Evolutionary conservation across 2,888 invertebrate genomes (phyloP).

Genomic region (Agrypnus murinus): DNA sequence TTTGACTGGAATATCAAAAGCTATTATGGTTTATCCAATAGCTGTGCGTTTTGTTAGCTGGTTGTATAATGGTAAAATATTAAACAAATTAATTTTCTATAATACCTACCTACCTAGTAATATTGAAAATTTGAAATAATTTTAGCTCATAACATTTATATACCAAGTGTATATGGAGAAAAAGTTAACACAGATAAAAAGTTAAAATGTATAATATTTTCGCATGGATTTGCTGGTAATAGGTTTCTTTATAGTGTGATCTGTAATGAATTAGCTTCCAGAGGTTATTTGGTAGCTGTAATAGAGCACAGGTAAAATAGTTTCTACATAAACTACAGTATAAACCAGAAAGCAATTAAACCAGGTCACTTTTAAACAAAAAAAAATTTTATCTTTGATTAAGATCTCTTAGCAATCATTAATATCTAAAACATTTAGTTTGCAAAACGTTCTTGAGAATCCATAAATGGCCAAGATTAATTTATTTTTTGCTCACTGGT

Average conservation of each 20-base stretch:
- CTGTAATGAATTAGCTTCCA: slow-evolving; percentile 78
- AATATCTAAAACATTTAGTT: no score
- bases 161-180: slow-evolving; percentile 74
- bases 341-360: no score
- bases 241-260: slow-evolving; percentile 77
- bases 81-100: background rate
- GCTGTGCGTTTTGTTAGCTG: slow-evolving; percentile 66
- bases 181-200: slow-evolving; percentile 67
- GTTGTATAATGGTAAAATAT: slow-evolving; percentile 63
- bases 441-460: no score
- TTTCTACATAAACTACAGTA: no score
- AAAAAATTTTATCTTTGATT: no score
- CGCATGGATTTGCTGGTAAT: slow-evolving; percentile 79
- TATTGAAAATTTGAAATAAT: slow-evolving; percentile 17
- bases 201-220: slow-evolving; percentile 77
- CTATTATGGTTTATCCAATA: slow-evolving; percentile 67
- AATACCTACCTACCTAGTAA: background rate
- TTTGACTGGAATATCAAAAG: slow-evolving; percentile 72
- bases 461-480: no score
- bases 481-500: no score
- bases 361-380: no score
- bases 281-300: slow-evolving; percentile 79
- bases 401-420: no score
- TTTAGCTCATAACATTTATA: slow-evolving; percentile 69
- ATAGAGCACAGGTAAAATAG: slow-evolving; percentile 78